A percentile compares a stretch with the other conserved stretches of the same genome.
Evolutionary conservation across 1,140 invertebrate genomes (phyloP).

Genomic region (Psilanteris sp.): DNA sequence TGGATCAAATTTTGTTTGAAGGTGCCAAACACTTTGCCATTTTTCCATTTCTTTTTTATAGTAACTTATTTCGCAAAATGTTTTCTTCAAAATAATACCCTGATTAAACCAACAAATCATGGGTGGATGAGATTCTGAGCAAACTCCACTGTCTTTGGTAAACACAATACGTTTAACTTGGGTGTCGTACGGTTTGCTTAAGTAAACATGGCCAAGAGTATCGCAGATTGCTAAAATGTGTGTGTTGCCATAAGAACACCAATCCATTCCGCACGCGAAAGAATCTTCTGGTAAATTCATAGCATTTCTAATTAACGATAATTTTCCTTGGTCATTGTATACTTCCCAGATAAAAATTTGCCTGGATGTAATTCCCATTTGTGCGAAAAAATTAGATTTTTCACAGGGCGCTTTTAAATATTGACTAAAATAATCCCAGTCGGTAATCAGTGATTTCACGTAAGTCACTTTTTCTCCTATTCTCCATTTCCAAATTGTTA

Average conservation of each 20-base stretch:
- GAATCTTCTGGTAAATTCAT: conserved; percentile 60
- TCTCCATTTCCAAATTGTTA: conserved; percentile 76
- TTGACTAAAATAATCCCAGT: conserved; percentile 62
- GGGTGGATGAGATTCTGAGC: conserved; percentile 58
- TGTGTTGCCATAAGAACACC: conserved; percentile 57
- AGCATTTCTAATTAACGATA: conserved; percentile 46
- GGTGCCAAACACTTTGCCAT: conserved; percentile 67
- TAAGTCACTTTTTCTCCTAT: conserved; percentile 68
- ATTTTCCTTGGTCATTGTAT: conserved; percentile 22
- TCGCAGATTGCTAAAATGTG: conserved; percentile 70
- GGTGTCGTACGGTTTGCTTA: conserved; percentile 66
- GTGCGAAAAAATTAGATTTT: conserved; percentile 61
- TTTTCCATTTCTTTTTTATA: conserved; percentile 50
- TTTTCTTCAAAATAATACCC: conserved; percentile 71
- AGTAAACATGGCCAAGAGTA: conserved; percentile 65
- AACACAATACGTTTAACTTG: conserved; percentile 62
- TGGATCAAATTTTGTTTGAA: conserved; percentile 59
- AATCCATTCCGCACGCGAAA: conserved; percentile 60
- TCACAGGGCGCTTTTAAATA: conserved; percentile 49
- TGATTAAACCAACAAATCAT: conserved; percentile 67
- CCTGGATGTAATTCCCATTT: conserved; percentile 68
- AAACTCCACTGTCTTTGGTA: conserved; percentile 63
- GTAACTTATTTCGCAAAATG: conserved; percentile 72
- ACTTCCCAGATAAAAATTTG: conserved; percentile 69
- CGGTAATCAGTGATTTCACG: conserved; percentile 63